These are phyloP conservation scores for Heteropelma amictum DNA, from an alignment of 2,888 invertebrate species.

Conservation along the genomic window DNA sequence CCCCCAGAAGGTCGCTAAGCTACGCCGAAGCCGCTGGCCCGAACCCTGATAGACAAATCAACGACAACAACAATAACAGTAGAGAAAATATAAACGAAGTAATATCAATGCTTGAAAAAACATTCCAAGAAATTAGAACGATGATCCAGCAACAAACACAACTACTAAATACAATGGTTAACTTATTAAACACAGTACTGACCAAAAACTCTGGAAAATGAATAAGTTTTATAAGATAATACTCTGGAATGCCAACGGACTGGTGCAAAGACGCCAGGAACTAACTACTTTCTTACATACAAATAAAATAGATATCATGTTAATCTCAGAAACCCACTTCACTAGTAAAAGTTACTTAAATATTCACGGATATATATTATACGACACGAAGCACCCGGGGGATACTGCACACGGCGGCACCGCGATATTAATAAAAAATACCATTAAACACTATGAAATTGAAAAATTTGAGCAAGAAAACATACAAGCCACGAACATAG, in stretches of 20 bases:
- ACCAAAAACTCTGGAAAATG: background rate
- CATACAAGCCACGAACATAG: constrained; percentile 53
- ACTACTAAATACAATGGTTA: background rate
- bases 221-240: constrained; percentile 1
- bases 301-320: constrained; percentile 39
- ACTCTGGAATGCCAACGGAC: constrained; percentile 24
- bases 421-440: constrained; percentile 51
- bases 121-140: background rate
- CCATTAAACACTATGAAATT: constrained; percentile 51
- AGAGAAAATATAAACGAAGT: background rate
- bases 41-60: background rate
- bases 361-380: constrained; percentile 42
- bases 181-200: background rate
- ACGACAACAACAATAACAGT: background rate
- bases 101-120: background rate
- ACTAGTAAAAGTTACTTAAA: constrained; percentile 46
- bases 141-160: background rate
- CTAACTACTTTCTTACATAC: constrained; percentile 23
- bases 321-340: constrained; percentile 50
- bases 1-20: background rate
- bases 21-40: constrained; percentile 1
- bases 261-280: background rate
- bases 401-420: constrained; percentile 51
- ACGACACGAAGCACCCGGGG: constrained; percentile 51
- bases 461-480: constrained; percentile 25